Evolutionary conservation across 1,140 invertebrate species (phyloP).

Genomic region (Triops cancriformis): DNA sequence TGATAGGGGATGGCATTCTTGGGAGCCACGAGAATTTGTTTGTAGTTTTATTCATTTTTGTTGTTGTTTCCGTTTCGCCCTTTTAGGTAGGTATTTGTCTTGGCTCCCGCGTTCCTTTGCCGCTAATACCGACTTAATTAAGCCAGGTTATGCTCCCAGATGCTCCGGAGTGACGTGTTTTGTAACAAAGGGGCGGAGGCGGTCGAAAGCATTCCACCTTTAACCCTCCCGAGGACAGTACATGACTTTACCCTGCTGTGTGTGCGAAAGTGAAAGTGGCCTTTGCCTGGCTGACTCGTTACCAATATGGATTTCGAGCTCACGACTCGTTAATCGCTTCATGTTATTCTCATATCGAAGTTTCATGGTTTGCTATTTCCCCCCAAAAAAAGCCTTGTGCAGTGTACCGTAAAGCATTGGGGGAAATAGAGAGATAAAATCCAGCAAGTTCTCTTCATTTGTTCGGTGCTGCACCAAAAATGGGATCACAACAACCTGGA

Average conservation of each 20-base stretch:
- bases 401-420: background rate
- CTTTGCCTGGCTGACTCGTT: background rate
- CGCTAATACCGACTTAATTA: background rate
- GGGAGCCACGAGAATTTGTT: background rate
- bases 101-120: background rate
- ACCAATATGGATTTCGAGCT: background rate
- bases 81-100: background rate
- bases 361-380: background rate
- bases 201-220: background rate
- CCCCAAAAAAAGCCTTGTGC: background rate
- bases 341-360: background rate
- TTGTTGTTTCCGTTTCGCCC: background rate
- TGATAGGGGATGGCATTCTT: too few relatives aligned
- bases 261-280: conserved; percentile 12
- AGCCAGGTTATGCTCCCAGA: background rate
- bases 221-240: conserved; percentile 8
- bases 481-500: background rate
- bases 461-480: background rate
- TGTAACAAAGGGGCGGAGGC: conserved; percentile 8
- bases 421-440: background rate
- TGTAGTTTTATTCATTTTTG: background rate
- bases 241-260: too few relatives aligned
- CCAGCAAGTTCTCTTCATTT: too few relatives aligned
- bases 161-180: conserved; percentile 3
- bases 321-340: background rate